A percentile compares a stretch with the other conserved stretches of the same genome.
phyloP scores from a whole-genome alignment of 2,113 vertebrate genomes.

The Phalacrocorax pelagicus region DNA sequence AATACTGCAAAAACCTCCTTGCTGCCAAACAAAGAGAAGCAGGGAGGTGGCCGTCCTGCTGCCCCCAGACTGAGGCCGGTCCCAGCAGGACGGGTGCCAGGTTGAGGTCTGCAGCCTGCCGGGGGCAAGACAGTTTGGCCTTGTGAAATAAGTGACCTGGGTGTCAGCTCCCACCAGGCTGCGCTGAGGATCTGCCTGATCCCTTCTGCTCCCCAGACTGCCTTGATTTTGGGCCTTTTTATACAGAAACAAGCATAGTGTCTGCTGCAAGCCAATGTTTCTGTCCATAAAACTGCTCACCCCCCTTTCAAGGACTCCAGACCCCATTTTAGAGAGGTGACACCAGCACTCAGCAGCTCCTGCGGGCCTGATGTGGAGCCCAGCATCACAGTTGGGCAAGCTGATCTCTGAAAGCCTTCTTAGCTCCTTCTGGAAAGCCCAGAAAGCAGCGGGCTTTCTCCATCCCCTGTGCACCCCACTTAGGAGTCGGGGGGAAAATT shows the following conservation, averaged over 20 bases:
- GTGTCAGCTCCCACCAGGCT: neutral
- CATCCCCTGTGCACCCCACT: neutral
- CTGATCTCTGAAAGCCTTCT: neutral
- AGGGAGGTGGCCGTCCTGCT: neutral
- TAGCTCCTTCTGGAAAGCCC: neutral
- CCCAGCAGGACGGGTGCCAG: neutral
- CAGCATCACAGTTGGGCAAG: neutral
- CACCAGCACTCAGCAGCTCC: neutral
- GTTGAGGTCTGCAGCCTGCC: neutral
- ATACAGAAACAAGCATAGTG: neutral
- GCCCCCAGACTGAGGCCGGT: neutral
- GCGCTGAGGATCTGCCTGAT: neutral
- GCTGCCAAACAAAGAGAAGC: neutral
- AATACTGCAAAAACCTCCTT: neutral
- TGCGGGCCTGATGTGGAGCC: neutral
- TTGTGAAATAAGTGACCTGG: neutral
- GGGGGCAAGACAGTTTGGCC: neutral
- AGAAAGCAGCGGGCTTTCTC: neutral
- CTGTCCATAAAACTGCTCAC: neutral
- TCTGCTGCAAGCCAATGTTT: neutral
- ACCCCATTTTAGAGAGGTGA: neutral
- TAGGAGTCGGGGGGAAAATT: neutral
- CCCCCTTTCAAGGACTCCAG: neutral
- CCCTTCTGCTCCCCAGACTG: neutral
- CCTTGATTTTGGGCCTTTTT: neutral